Evolutionary conservation across 2,888 invertebrate genomes (phyloP).

Genomic region (Panopea generosa): DNA sequence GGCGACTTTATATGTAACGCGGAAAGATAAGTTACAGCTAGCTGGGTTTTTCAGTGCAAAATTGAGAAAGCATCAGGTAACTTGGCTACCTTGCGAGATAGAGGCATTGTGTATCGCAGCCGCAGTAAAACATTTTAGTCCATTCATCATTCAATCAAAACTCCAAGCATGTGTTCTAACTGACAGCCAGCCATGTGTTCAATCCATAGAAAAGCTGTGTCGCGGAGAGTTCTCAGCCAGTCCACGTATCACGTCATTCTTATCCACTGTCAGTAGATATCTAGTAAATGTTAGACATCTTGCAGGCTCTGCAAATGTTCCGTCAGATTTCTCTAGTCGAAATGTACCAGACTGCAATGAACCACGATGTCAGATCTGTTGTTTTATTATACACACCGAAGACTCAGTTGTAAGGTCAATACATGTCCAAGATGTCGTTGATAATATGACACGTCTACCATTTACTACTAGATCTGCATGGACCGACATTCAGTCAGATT

Average conservation of each 20-base stretch:
- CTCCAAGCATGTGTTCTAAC: neutral
- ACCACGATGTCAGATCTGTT: slow-evolving; percentile 60
- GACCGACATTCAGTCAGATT: slow-evolving; percentile 54
- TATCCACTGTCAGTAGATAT: slow-evolving; percentile 30
- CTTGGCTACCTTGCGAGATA: slow-evolving; percentile 21
- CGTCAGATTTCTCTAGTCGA: slow-evolving; percentile 57
- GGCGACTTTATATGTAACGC: slow-evolving; percentile 15
- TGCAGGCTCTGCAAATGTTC: slow-evolving; percentile 21
- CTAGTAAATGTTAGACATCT: slow-evolving; percentile 26
- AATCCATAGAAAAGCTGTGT: slow-evolving; percentile 30
- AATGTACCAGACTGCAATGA: slow-evolving; percentile 56
- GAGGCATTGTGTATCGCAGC: slow-evolving; percentile 13
- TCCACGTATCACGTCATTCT: slow-evolving; percentile 32
- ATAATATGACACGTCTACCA: slow-evolving; percentile 30
- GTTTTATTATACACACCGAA: slow-evolving; percentile 41
- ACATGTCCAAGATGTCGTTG: slow-evolving; percentile 12
- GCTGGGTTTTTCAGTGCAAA: slow-evolving; percentile 30
- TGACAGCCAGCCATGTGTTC: slow-evolving; percentile 46
- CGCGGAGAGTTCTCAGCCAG: slow-evolving; percentile 36
- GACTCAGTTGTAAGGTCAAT: slow-evolving; percentile 59
- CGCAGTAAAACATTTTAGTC: slow-evolving; percentile 26
- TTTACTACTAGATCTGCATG: slow-evolving; percentile 63
- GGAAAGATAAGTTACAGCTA: neutral
- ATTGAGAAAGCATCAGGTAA: slow-evolving; percentile 22
- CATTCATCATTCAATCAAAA: slow-evolving; percentile 35